phyloP scores from a whole-genome alignment of 2,113 vertebrate species.

The Indri indri region DNA sequence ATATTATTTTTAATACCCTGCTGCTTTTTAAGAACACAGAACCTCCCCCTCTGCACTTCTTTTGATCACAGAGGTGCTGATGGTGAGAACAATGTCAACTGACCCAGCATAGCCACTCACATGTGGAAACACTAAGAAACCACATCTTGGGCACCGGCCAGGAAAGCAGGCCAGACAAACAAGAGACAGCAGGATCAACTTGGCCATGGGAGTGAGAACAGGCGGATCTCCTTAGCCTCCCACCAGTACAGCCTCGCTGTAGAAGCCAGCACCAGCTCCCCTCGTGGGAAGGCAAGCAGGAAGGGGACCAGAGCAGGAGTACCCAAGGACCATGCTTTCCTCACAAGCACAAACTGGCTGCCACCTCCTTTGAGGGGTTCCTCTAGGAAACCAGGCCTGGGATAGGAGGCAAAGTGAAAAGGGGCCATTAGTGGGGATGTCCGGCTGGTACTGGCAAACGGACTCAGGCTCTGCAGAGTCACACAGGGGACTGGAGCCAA shows the following conservation, averaged over 20 bases:
- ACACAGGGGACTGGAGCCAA: not conserved
- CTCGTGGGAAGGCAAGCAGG: not conserved
- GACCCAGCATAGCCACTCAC: not conserved
- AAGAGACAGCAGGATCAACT: not conserved
- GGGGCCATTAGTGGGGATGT: no score
- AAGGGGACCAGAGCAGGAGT: not conserved
- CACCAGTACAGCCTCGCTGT: not conserved
- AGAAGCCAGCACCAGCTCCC: not conserved
- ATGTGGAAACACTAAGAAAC: constrained; percentile 40
- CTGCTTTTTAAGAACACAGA: not conserved
- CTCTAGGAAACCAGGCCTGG: not conserved
- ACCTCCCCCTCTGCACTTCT: not conserved
- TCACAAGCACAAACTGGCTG: not conserved
- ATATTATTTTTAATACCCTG: not conserved
- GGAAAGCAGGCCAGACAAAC: constrained; percentile 6
- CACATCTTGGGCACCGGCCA: not conserved
- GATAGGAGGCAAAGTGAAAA: not conserved
- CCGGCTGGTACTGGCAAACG: not conserved
- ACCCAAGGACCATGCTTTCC: not conserved
- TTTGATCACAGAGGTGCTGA: constrained; percentile 21
- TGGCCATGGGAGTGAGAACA: not conserved
- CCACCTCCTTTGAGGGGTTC: not conserved
- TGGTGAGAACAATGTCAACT: not conserved
- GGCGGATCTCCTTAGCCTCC: not conserved
- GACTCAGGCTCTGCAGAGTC: not conserved